Base-by-base conservation (phyloP, 2,888 invertebrate genomes). In the Oxytorus armatus region DNA sequence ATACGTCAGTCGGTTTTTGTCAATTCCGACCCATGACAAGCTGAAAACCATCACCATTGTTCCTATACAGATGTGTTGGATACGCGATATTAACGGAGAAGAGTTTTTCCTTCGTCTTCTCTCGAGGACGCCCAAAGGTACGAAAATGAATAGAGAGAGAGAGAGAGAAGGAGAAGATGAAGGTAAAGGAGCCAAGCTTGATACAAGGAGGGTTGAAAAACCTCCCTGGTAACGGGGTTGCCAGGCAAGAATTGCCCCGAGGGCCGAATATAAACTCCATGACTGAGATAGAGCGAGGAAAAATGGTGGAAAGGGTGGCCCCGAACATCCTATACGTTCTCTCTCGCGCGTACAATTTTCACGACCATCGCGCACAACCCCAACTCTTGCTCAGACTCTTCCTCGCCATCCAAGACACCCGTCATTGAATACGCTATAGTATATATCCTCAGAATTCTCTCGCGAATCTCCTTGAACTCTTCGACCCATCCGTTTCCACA, bases 201-300 rank as follows among this genome's bases (percentile, higher is more conserved):
- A 69, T 69, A 57, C 55, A 39, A 25, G 29, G 18, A 44, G 44
- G 55, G 55, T 25, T n/a, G 36, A 42, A 69, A 69, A 55, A 42
- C 55, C 44, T 39, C 5, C 68, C 21, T 76, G 68, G 76, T 76
- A 69, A 76, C 76, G 68, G 51, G 51, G 76, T 76, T 76, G 68
- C 76, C 68, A 61, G 14, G 61, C 39, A 69, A 69, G 42, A 29
- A 59, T 59, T 72, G 70, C 63, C 63, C 63, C 70, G 63, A 57
- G 69, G 63, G 70, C 63, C 63, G 63, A 63, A 77, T 70, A n/a
- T n/a, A 77, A 77, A 70, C 55, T 77, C 55, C 42, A 33, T 51
- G 57, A 36, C 29, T 29, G 75, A 49, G 44, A 55, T 61, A 44
- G 36, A 73, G 39, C 25, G 7, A 23, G 33, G 18, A 21, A 76